phyloP scores from a whole-genome alignment of 2,113 vertebrate species.

The Motacilla tschutschensis region DNA sequence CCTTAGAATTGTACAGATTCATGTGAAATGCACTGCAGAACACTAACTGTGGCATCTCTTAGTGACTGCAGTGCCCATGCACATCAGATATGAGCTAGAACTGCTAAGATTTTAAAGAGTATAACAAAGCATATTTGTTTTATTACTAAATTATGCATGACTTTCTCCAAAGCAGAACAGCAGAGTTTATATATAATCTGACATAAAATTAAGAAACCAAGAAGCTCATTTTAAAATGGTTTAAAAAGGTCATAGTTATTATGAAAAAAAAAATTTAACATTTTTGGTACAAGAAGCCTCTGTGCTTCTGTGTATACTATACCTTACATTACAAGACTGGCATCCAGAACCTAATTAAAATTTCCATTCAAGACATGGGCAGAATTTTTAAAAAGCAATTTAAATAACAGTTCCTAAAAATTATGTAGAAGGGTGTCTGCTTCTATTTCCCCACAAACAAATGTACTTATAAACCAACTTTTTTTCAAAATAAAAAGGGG shows the following conservation, averaged over 20 bases:
- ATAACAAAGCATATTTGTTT: background rate
- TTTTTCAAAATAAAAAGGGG: background rate
- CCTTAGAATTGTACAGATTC: background rate
- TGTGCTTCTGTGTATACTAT: background rate
- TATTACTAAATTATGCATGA: background rate
- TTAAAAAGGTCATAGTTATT: background rate
- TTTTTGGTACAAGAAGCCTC: background rate
- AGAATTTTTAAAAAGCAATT: background rate
- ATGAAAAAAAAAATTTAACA: background rate
- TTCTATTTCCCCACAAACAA: background rate
- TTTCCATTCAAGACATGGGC: background rate
- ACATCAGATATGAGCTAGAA: background rate
- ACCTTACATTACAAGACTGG: background rate
- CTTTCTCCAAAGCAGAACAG: background rate
- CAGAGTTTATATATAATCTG: background rate
- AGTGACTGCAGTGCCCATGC: background rate
- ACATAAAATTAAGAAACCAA: background rate
- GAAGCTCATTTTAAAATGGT: background rate
- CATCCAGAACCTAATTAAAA: background rate
- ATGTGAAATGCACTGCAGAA: background rate
- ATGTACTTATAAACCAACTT: fast-evolving
- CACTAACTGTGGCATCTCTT: background rate
- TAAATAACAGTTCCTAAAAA: background rate
- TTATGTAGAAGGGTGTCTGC: background rate
- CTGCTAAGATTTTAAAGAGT: background rate